A percentile compares a stretch with the other conserved stretches of the same genome.
Evolutionary conservation across 2,797 vertebrate genomes (phyloP).

Genomic region (Sebastes diploproa): DNA sequence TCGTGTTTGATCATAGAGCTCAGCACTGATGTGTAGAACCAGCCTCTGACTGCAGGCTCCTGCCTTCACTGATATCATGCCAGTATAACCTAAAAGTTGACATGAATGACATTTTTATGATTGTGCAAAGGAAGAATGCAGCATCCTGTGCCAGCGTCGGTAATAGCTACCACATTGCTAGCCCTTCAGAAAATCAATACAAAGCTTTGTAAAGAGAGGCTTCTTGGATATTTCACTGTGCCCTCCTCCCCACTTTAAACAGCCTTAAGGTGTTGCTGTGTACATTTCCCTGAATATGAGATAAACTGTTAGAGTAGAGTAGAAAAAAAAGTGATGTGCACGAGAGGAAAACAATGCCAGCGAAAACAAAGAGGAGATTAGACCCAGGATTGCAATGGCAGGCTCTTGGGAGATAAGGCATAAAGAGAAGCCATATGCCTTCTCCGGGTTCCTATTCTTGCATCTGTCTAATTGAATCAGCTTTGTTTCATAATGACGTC

Average conservation of each 20-base stretch:
- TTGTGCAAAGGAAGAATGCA: slow-evolving; percentile 24
- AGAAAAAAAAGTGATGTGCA: slow-evolving; percentile 54
- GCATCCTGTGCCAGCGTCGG: background rate
- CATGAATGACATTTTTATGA: slow-evolving; percentile 39
- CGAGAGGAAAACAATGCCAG: slow-evolving; percentile 47
- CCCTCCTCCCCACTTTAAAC: background rate
- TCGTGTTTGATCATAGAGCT: slow-evolving; percentile 21
- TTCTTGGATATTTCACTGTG: background rate
- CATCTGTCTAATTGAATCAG: slow-evolving; percentile 69
- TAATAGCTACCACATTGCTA: slow-evolving; percentile 40
- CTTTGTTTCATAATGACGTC: slow-evolving; percentile 63
- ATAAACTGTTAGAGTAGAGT: slow-evolving; percentile 33
- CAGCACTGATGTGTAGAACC: slow-evolving; percentile 4
- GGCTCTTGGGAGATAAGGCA: slow-evolving; percentile 66
- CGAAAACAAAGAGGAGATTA: slow-evolving; percentile 73
- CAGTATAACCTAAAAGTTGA: slow-evolving; percentile 24
- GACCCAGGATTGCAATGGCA: slow-evolving; percentile 53
- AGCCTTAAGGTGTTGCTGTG: slow-evolving; percentile 28
- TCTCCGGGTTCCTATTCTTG: slow-evolving; percentile 33
- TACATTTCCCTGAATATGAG: slow-evolving; percentile 57
- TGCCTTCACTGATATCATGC: slow-evolving; percentile 22
- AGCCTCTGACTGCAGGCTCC: slow-evolving; percentile 20
- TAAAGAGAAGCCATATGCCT: slow-evolving; percentile 45
- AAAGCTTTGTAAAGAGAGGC: slow-evolving; percentile 27
- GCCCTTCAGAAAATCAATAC: slow-evolving; percentile 45